Base-by-base conservation (phyloP, 2,888 invertebrate genomes). In the Julus scanicus region DNA sequence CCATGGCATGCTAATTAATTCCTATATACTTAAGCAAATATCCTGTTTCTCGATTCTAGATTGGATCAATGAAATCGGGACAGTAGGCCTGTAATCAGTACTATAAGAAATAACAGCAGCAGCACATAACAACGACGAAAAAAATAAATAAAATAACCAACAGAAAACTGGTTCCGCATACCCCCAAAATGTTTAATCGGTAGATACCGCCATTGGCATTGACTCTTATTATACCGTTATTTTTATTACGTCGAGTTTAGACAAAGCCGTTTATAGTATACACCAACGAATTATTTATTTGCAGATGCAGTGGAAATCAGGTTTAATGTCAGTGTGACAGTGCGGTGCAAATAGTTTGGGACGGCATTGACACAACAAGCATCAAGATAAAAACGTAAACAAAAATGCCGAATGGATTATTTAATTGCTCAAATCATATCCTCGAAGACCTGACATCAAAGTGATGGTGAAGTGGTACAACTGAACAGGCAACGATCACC, bases 51-150 rank as follows among this genome's bases (percentile, higher is more conserved):
- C 63, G 6, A 63, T 17, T n/a, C 63, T n/a, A 63, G 63, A 63
- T 63, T 63, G 63, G 63, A 63, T 63, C 63, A 63, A 63, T 63
- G 63, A 63, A 63, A 63, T 63, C 63, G 63, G 63, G 63, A 63
- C 63, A 63, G 63, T 63, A 63, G 63, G 63, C 63, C 63, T 63
- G 63, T 17, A n/a, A 63, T 63, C 63, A n/a, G 4, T 17, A 63
- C 8, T 29, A 29, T 29, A n/a, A 63, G 63, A 63, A 63, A n/a
- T 15, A 17, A 63, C 63, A 63, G n/a, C 63, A 63, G n/a, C 17
- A n/a, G n/a, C n/a, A 63, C 8, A n/a, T 6, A 53, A 53, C 17
- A 63, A 63, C 63, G n/a, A 63, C 63, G 6, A 17, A 53, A 3
- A 53, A 53, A 53, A 53, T 49, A 49, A 49, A 49, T 15, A 15